A percentile compares a stretch with the other conserved stretches of the same genome.
phyloP scores from a whole-genome alignment of 2,797 vertebrate species.

The Synanceia verrucosa region DNA sequence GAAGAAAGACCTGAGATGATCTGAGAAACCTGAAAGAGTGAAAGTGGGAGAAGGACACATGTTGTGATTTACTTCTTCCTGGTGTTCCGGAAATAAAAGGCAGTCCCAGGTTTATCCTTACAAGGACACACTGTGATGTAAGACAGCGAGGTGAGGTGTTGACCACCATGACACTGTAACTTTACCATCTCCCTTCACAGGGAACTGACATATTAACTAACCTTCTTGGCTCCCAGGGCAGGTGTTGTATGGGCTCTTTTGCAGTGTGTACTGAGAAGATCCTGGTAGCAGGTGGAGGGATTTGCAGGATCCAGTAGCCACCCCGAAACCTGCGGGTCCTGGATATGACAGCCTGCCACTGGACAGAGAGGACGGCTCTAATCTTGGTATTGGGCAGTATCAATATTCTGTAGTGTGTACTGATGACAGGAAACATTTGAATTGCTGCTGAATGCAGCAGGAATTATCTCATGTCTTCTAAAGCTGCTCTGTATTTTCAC shows the following conservation, averaged over 20 bases:
- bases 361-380: slow-evolving; percentile 7
- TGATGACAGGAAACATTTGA: not conserved
- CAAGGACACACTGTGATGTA: not conserved
- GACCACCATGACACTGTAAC: not conserved
- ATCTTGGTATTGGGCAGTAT: not conserved
- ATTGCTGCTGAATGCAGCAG: no score
- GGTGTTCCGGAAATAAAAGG: not conserved
- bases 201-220: slow-evolving; percentile 29
- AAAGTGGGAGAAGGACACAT: not conserved
- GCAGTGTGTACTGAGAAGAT: slow-evolving; percentile 85
- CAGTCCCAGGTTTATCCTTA: not conserved
- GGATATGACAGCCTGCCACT: slow-evolving; percentile 84
- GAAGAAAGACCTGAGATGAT: slow-evolving; percentile 76
- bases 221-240: slow-evolving; percentile 58
- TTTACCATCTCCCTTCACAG: not conserved
- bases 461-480: not conserved
- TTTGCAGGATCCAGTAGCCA: slow-evolving; percentile 92
- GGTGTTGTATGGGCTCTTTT: slow-evolving; percentile 37
- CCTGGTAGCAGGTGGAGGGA: slow-evolving; percentile 83
- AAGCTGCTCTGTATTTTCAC: not conserved
- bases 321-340: slow-evolving; percentile 91
- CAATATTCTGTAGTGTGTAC: not conserved
- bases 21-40: slow-evolving; percentile 76
- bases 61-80: no score
- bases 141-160: not conserved